Conservation (phyloP, 2,113 vertebrate species). For the Sporophila hypoxantha region DNA sequence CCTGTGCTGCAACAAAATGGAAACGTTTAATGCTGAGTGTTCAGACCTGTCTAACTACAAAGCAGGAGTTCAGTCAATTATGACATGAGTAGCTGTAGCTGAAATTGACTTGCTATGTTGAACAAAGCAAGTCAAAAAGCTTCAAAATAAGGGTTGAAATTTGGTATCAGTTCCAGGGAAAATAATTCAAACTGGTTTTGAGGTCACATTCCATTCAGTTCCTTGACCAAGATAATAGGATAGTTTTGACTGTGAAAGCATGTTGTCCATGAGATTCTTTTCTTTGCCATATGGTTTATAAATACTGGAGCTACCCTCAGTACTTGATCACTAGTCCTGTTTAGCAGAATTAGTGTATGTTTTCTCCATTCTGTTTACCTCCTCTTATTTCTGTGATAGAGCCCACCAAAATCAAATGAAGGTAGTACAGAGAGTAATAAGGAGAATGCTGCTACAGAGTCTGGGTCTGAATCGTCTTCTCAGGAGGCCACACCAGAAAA, state of each 20-base stretch:
- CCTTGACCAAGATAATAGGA: neutral
- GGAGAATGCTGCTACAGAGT: constrained; percentile 71
- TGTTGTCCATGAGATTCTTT: neutral
- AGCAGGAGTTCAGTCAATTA: neutral
- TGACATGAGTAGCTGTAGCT: neutral
- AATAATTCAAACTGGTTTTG: neutral
- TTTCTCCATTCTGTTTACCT: neutral
- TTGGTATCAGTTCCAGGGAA: neutral
- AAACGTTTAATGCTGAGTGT: fast-evolving
- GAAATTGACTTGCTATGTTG: neutral
- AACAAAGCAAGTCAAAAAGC: neutral
- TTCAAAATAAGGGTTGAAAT: neutral
- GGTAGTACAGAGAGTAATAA: constrained; percentile 76
- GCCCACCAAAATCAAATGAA: constrained; percentile 85
- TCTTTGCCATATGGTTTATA: neutral
- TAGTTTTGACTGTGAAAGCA: neutral
- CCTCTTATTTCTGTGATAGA: constrained; percentile 66
- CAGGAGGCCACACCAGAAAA: constrained; percentile 92
- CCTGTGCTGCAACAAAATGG: neutral
- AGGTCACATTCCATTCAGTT: neutral
- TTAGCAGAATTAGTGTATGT: neutral
- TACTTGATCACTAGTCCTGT: neutral
- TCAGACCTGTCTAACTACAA: neutral
- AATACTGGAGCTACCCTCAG: neutral
- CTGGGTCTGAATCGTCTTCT: constrained; percentile 81